Evolutionary conservation across 53 echinoderm and acorn worm species (phyloP).

Genomic region (Paracentrotus lividus): DNA sequence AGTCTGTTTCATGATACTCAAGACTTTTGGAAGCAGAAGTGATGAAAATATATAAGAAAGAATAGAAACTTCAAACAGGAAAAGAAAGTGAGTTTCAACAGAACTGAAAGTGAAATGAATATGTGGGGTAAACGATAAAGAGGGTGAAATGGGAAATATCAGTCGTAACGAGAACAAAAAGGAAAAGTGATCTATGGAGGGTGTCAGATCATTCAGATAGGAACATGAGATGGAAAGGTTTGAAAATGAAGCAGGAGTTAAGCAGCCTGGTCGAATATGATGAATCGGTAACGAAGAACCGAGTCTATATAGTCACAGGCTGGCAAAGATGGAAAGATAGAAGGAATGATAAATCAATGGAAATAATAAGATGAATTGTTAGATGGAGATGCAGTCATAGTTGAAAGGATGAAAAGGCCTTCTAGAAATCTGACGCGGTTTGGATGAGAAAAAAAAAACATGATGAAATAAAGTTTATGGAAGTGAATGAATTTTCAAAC

Average conservation of each 20-base stretch:
- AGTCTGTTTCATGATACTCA: no score
- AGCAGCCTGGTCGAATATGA: background rate
- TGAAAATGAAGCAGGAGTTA: background rate
- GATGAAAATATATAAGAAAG: background rate
- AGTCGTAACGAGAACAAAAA: background rate
- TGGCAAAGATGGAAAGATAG: background rate
- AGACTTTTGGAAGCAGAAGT: background rate
- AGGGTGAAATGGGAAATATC: background rate
- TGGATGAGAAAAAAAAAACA: background rate
- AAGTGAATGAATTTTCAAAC: background rate
- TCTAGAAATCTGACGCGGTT: background rate
- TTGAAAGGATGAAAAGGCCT: background rate
- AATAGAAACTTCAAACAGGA: background rate
- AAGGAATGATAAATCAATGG: background rate
- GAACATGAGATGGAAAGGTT: constrained; percentile 35
- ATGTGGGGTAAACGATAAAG: background rate
- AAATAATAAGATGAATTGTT: background rate
- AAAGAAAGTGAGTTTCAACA: background rate
- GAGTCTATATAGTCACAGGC: background rate
- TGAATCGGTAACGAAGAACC: constrained; percentile 23
- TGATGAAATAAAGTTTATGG: background rate
- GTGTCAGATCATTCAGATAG: constrained; percentile 13
- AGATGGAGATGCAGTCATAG: background rate
- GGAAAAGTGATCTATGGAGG: background rate
- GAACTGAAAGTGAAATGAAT: constrained; percentile 17